Percentiles rank a stretch among this genome's conserved stretches.
Evolutionary conservation across 35 echinoderm and acorn worm genomes (phyloP).

Genomic region (Acanthaster planci): DNA sequence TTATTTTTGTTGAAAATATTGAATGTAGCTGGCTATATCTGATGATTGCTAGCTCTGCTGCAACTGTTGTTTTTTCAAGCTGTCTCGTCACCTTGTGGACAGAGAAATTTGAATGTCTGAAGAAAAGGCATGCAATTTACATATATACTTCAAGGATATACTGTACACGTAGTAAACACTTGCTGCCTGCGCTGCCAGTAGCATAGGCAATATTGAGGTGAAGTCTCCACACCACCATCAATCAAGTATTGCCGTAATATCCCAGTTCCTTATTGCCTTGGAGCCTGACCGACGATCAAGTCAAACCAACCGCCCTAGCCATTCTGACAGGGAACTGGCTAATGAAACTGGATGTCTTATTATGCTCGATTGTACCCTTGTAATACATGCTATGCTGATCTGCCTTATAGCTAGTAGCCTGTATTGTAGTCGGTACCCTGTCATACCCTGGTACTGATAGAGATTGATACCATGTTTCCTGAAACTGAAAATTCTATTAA

Average conservation of each 20-base stretch:
- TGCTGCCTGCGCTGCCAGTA: not conserved
- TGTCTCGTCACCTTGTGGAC: no score
- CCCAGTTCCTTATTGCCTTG: slow-evolving; percentile 19
- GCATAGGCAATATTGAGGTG: slow-evolving; percentile 17
- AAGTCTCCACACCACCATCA: not conserved
- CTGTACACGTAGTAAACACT: not conserved
- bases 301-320: not conserved
- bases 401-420: not conserved
- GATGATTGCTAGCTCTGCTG: no score
- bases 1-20: no score
- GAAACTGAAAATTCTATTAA: slow-evolving; percentile 23
- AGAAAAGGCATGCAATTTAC: not conserved
- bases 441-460: not conserved
- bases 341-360: slow-evolving; percentile 34
- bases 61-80: no score
- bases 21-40: no score
- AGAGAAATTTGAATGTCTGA: not conserved
- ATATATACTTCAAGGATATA: not conserved
- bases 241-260: slow-evolving; percentile 11
- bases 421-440: not conserved
- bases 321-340: slow-evolving; percentile 10
- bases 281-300: not conserved
- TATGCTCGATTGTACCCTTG: slow-evolving; percentile 14
- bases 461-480: slow-evolving; percentile 21
- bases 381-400: slow-evolving; percentile 3